phyloP scores from a whole-genome alignment of 2,113 vertebrate species.

The Corvus hawaiiensis region DNA sequence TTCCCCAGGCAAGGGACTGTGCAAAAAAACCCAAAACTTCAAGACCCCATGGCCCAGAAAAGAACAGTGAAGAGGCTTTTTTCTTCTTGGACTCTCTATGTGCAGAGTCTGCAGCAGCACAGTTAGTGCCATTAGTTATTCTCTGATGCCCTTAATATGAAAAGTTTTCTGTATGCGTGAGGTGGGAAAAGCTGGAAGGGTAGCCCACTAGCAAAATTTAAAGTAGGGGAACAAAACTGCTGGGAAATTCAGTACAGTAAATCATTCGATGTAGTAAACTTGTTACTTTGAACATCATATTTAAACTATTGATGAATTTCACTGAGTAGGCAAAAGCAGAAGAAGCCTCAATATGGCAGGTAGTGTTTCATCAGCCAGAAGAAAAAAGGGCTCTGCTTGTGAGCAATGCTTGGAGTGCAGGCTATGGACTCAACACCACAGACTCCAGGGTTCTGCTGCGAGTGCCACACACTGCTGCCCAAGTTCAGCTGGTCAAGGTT shows the following conservation, averaged over 20 bases:
- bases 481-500: constrained; percentile 24
- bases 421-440: constrained; percentile 56
- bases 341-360: constrained; percentile 47
- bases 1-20: neutral
- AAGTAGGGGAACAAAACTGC: neutral
- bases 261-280: neutral
- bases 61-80: neutral
- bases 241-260: neutral
- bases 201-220: neutral
- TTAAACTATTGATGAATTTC: neutral
- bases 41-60: neutral
- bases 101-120: neutral
- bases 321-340: neutral
- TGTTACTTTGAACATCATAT: neutral
- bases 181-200: neutral
- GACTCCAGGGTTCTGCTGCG: constrained; percentile 47
- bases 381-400: constrained; percentile 30
- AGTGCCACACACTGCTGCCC: constrained; percentile 10
- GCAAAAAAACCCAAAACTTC: neutral
- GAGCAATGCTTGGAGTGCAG: constrained; percentile 25
- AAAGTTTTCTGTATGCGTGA: neutral
- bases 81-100: neutral
- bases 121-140: neutral
- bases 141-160: neutral
- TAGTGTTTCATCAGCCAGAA: constrained; percentile 49